Percentiles rank a stretch among this genome's conserved stretches.
phyloP scores from a whole-genome alignment of 2,888 invertebrate species.

The Aphodius sticticus region DNA sequence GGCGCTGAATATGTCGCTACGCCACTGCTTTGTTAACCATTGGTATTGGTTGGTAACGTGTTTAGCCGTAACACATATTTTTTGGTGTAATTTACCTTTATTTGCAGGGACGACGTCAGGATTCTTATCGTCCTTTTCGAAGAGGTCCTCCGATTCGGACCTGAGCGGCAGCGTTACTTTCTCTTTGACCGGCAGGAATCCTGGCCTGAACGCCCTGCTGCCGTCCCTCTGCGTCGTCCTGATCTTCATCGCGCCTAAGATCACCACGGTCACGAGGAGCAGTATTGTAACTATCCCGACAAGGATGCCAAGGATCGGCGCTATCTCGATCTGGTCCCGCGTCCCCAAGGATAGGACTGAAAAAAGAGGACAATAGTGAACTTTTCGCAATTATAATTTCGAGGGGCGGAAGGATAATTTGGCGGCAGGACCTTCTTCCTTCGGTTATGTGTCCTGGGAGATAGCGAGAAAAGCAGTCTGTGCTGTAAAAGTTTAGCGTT shows the following conservation, averaged over 20 bases:
- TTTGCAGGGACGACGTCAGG: constrained; percentile 89
- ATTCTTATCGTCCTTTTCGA: constrained; percentile 84
- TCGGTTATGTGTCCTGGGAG: constrained; percentile 16
- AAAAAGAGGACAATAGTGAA: constrained; percentile 22
- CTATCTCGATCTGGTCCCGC: constrained; percentile 63
- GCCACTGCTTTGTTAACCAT: too few species aligned
- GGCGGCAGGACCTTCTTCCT: not conserved
- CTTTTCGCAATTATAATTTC: constrained; percentile 23
- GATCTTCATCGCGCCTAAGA: constrained; percentile 69
- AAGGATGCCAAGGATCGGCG: constrained; percentile 69
- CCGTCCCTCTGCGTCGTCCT: constrained; percentile 65
- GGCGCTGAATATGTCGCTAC: too few species aligned
- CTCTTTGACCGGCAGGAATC: constrained; percentile 69
- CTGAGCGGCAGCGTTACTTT: constrained; percentile 73
- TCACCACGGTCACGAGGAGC: constrained; percentile 70
- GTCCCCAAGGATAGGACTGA: constrained; percentile 61
- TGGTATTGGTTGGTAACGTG: too few species aligned
- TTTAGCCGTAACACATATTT: too few species aligned
- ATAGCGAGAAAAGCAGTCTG: constrained; percentile 23
- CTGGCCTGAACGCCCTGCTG: constrained; percentile 65
- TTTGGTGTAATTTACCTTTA: constrained; percentile 70
- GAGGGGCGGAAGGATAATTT: constrained; percentile 17
- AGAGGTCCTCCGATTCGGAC: constrained; percentile 73
- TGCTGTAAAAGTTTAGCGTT: constrained; percentile 21
- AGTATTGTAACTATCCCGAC: constrained; percentile 75